Conservation (phyloP, 2,113 vertebrate species). For the Mus pahari region DNA sequence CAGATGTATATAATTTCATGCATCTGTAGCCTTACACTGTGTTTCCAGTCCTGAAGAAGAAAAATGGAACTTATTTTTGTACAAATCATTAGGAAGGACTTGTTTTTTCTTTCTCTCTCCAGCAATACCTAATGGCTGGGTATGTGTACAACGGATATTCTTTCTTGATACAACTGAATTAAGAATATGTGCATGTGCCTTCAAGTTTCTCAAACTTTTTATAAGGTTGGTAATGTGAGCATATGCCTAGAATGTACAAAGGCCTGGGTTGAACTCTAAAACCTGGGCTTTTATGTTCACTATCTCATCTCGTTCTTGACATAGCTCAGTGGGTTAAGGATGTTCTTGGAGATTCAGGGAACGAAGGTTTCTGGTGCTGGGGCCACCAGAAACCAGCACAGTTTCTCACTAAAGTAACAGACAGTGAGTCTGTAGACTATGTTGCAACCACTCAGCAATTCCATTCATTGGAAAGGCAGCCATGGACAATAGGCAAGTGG, state of each 20-base stretch:
- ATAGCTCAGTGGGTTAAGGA: neutral
- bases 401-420: neutral
- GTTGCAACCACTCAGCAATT: neutral
- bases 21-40: neutral
- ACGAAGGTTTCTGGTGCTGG: neutral
- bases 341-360: neutral
- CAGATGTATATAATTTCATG: neutral
- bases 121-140: neutral
- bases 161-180: neutral
- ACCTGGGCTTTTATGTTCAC: neutral
- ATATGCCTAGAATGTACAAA: too few species aligned
- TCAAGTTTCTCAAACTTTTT: neutral
- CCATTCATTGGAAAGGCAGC: neutral
- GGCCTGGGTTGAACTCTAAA: neutral
- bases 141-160: neutral
- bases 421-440: accelerated
- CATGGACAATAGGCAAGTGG: neutral
- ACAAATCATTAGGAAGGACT: neutral
- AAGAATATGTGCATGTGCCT: neutral
- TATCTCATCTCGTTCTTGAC: neutral
- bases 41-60: neutral
- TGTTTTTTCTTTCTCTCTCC: neutral
- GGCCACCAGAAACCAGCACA: neutral
- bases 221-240: neutral
- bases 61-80: neutral